A percentile compares a stretch with the other conserved stretches of the same genome.
phyloP scores from a whole-genome alignment of 2,113 vertebrate species.

The Theristicus caerulescens region DNA sequence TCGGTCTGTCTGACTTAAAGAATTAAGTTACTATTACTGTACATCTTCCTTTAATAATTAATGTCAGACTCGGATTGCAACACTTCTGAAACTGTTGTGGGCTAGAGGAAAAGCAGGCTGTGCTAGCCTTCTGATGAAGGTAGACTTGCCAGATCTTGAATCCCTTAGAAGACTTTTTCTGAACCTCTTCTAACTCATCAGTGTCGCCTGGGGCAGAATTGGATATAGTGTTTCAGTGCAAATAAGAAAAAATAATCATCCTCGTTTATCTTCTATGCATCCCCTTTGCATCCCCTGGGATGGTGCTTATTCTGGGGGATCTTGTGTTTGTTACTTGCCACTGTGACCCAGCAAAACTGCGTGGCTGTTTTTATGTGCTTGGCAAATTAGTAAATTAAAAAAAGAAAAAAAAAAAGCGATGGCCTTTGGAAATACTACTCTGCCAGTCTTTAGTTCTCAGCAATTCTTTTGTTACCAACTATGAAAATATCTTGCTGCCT shows the following conservation, averaged over 20 bases:
- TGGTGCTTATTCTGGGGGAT: neutral
- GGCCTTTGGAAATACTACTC: neutral
- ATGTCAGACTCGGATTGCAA: neutral
- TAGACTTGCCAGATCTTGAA: neutral
- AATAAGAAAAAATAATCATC: neutral
- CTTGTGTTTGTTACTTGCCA: neutral
- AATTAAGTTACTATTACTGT: neutral
- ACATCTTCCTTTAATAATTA: neutral
- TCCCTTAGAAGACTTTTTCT: neutral
- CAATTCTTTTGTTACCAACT: neutral
- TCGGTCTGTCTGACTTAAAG: neutral
- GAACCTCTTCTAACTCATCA: neutral
- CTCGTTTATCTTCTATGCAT: fast-evolving
- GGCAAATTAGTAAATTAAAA: neutral
- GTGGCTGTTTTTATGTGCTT: neutral
- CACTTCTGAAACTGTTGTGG: neutral
- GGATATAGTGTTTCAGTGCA: neutral
- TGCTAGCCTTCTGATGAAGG: neutral
- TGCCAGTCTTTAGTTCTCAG: neutral
- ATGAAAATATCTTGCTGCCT: neutral
- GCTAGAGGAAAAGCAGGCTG: neutral
- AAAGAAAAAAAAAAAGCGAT: too few species aligned
- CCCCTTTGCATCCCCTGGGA: neutral
- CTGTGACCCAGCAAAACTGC: neutral
- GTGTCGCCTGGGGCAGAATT: neutral